A percentile compares a stretch with the other conserved stretches of the same genome.
Evolutionary conservation across 2,888 invertebrate genomes (phyloP).

Genomic region (Flexamia atlantica): DNA sequence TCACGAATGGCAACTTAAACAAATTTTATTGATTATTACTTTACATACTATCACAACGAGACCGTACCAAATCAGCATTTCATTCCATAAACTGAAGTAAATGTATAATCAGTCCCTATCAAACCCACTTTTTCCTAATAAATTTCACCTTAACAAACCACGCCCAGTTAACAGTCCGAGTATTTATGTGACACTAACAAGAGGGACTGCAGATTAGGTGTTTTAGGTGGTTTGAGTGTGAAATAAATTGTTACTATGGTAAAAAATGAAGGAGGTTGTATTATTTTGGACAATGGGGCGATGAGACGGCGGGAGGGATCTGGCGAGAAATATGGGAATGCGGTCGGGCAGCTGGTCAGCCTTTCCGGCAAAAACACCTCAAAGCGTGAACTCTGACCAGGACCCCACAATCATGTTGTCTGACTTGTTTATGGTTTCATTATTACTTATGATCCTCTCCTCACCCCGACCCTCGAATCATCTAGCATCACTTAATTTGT

Average conservation of each 20-base stretch:
- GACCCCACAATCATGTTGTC: conserved; percentile 45
- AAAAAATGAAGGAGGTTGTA: conserved; percentile 4
- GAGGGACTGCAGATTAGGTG: not conserved
- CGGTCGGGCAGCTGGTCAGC: conserved; percentile 13
- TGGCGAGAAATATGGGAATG: conserved; percentile 41
- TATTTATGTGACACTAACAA: conserved; percentile 42
- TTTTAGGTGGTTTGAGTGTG: not conserved
- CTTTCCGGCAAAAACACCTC: conserved; percentile 53
- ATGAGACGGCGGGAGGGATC: conserved; percentile 26
- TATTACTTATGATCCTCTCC: not conserved
- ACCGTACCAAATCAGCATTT: too few species aligned
- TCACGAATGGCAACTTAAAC: too few species aligned
- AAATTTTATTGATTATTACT: too few species aligned
- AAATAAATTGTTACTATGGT: not conserved
- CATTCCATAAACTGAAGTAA: too few species aligned
- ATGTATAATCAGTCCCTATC: too few species aligned
- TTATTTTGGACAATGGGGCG: not conserved
- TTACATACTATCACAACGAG: too few species aligned
- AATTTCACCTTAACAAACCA: too few species aligned
- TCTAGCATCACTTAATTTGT: too few species aligned
- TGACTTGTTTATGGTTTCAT: conserved; percentile 41
- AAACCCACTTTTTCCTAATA: too few species aligned
- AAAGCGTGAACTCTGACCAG: conserved; percentile 30
- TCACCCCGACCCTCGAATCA: not conserved
- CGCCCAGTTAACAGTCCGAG: not conserved